Evolutionary conservation across 2,888 invertebrate species (phyloP).

Genomic region (Chrysomela aeneicollis): DNA sequence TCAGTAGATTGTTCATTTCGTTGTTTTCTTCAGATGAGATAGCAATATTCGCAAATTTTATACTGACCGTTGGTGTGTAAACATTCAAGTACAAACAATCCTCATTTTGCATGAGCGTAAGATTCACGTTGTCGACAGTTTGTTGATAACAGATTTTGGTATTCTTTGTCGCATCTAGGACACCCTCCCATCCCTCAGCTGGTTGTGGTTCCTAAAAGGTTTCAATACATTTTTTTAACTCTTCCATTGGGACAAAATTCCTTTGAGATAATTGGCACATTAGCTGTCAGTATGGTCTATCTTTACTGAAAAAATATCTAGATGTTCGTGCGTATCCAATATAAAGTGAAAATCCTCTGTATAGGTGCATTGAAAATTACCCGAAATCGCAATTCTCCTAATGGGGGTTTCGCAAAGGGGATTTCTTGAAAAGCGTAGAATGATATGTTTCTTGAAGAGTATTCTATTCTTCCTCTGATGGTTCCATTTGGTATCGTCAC

Average conservation of each 20-base stretch:
- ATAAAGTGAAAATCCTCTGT: no score
- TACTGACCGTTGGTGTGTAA: constrained; percentile 38
- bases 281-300: no score
- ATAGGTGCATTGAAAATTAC: no score
- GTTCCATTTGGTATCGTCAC: constrained; percentile 24
- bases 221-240: no score
- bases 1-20: no score
- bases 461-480: constrained; percentile 23
- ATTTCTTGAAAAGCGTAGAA: constrained; percentile 31
- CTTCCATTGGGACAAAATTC: no score
- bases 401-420: constrained; percentile 28
- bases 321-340: no score
- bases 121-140: constrained; percentile 4
- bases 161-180: constrained; percentile 24
- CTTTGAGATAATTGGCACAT: no score
- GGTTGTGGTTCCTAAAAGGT: constrained; percentile 25
- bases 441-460: constrained; percentile 21
- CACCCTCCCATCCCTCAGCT: constrained; percentile 25
- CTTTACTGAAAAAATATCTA: no score
- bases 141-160: constrained; percentile 27
- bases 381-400: constrained; percentile 24
- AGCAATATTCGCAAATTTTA: not conserved
- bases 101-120: constrained; percentile 31
- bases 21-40: no score
- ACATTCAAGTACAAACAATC: constrained; percentile 44